Percentiles rank a stretch among this genome's conserved stretches.
phyloP scores from a whole-genome alignment of 2,797 vertebrate genomes.

The Mallotus villosus region DNA sequence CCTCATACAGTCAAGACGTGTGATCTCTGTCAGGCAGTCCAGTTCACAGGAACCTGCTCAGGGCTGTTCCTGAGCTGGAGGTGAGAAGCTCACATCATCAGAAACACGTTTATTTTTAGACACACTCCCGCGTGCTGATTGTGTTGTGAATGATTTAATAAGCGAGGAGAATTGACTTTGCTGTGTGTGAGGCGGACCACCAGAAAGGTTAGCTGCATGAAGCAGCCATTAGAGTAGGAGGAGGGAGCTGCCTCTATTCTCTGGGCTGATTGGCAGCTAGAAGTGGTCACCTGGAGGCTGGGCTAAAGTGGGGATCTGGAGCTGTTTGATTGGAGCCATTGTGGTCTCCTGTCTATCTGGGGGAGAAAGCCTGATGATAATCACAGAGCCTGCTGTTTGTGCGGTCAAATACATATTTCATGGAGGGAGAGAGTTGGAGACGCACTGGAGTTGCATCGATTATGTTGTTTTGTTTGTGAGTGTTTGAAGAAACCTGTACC shows the following conservation, averaged over 20 bases:
- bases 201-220: conserved; percentile 55
- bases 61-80: conserved; percentile 15
- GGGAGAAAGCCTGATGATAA: conserved; percentile 73
- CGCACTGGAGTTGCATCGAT: background rate
- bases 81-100: conserved; percentile 12
- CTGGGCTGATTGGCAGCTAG: conserved; percentile 51
- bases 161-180: conserved; percentile 50
- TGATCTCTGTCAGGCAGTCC: conserved; percentile 42
- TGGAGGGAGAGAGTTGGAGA: conserved; percentile 27
- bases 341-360: conserved; percentile 63
- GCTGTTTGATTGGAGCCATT: conserved; percentile 72
- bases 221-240: conserved; percentile 52
- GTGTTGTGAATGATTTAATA: conserved; percentile 59
- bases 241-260: conserved; percentile 57
- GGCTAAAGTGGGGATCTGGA: conserved; percentile 43
- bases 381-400: conserved; percentile 74
- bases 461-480: background rate
- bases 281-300: conserved; percentile 55
- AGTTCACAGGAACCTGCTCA: conserved; percentile 34
- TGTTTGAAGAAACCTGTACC: background rate
- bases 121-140: conserved; percentile 38
- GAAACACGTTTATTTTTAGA: conserved; percentile 56
- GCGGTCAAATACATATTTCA: conserved; percentile 60
- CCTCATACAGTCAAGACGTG: conserved; percentile 39
- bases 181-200: conserved; percentile 41